These are phyloP conservation scores for Gulo gulo DNA, from an alignment of 2,113 vertebrate species.

Conservation along the genomic window DNA sequence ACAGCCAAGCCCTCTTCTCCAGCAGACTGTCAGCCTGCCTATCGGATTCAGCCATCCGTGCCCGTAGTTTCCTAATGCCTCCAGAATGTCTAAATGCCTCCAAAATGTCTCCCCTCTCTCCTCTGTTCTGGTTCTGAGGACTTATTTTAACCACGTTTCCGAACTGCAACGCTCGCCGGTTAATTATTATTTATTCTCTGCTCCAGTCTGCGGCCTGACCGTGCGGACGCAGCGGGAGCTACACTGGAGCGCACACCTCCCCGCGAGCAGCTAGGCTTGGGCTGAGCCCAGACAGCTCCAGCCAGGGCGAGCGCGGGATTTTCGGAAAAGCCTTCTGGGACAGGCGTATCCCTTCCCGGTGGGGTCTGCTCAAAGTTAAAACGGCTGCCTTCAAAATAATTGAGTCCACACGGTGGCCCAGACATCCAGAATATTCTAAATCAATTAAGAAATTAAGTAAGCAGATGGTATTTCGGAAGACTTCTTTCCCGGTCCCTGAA, in stretches of 20 bases:
- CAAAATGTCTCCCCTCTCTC: neutral
- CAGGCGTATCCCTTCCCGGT: neutral
- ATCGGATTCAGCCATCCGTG: neutral
- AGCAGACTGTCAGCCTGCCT: neutral
- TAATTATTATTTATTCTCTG: conserved; percentile 36
- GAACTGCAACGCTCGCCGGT: neutral
- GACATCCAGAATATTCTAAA: neutral
- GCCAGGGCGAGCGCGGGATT: neutral
- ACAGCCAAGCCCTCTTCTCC: neutral
- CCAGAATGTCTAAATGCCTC: neutral
- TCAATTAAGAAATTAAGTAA: neutral
- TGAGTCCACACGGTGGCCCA: neutral
- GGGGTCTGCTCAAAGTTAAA: neutral
- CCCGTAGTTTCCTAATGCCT: neutral
- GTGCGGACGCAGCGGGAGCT: neutral
- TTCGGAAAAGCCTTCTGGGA: neutral
- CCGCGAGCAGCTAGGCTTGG: no score
- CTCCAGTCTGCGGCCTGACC: neutral
- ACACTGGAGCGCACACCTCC: neutral
- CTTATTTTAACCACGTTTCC: neutral
- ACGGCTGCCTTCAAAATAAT: neutral
- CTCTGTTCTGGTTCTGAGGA: neutral
- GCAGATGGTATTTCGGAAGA: neutral
- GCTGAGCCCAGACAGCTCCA: neutral
- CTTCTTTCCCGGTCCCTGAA: neutral